Base-by-base conservation (phyloP, 1,140 invertebrate species). In the Cecropterus lyciades region DNA sequence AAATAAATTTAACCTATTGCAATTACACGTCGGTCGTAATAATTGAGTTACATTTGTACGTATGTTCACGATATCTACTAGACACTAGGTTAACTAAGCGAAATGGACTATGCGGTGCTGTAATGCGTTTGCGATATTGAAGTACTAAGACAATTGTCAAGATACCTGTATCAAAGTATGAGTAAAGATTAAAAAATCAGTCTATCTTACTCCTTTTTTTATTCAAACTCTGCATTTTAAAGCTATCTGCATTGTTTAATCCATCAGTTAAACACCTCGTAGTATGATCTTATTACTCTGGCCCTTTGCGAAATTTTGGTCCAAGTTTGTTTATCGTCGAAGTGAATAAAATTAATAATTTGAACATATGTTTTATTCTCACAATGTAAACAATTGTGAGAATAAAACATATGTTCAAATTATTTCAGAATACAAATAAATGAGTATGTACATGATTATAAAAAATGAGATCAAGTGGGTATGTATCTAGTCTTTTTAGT, bases 111-210 rank as follows among this genome's bases (percentile, higher is more conserved):
- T 57, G 66, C 30, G 20, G 40, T 17, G 30, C 37, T 15, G 30
- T 43, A 53, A 17, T 49, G 62, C 59, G 33, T 17, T 43, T 43
- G 40, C 53, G 17, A 13, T 56, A 4, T 42, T 13, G 17, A 56
- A 42, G 33, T 57, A 69, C 60, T 69, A 77, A 60, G 75, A 77
- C 73, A 74, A 78, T 79, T 84, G 85, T 86, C 84, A 81, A 80
- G 77, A 80, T 82, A 91, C 82, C 88, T 89, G 86, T 88, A 89
- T 82, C 84, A 82, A 84, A 84, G 82, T 85, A 89, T 79, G 78
- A 83, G 84, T 87, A 84, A 84, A 84, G 72, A 84, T 87, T 78
- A 80, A 82, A 88, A 87, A 84, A 84, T 91, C 88, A 91, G 88
- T 91, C 86, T 87, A 82, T 85, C 82, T 74, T 81, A 70, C 77